Evolutionary conservation across 2,113 vertebrate genomes (phyloP), one percentile per base, ranked within the genome.

Genomic region (Phaethornis superciliosus): DNA sequence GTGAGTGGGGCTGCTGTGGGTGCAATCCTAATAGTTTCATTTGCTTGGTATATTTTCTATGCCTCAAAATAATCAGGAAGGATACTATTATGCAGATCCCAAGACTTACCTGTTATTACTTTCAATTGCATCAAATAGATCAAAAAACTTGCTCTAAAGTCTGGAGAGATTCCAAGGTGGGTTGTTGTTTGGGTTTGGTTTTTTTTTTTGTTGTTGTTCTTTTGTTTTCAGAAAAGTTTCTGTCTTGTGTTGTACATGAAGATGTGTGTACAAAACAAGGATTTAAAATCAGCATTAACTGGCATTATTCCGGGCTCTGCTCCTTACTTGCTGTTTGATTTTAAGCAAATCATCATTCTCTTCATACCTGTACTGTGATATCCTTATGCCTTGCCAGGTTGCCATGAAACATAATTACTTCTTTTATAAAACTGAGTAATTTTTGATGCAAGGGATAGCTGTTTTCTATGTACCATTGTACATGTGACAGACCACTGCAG

Each of bases 1-100:
- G 27, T 85, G 70, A 93, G 84, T 79, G 65, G 51, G 87, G 51
- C 67, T 88, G 28, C 64, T 91, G 81, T 91, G 90, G 83, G 78
- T 93, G 81, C 69, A 85, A 21, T 16, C 42, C 33, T 55, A 24
- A 70, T 33, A 79, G 44, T 93, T 89, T 91, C 22, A 83, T 89
- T 95, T 95, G 55, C 59, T 85, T 95, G 95, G 58, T 85, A 94
- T 95, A 74, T 93, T 93, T 94, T 82, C 75, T 77, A 24, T 67
- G 75, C 76, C 85, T 89, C 71, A 81, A 5, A 88, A 74, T 93
- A 85, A 85, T 85, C 89, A 70, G 55, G 63, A 95, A 92, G 58
- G 59, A 85, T 82, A 70, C 63, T 81, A 59, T 87, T 89, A 80
- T 69, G 75, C 40, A 82, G 49, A 96, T 71, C 67, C 54, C 49